phyloP scores from a whole-genome alignment of 2,888 invertebrate genomes.

The Watsonalla binaria region DNA sequence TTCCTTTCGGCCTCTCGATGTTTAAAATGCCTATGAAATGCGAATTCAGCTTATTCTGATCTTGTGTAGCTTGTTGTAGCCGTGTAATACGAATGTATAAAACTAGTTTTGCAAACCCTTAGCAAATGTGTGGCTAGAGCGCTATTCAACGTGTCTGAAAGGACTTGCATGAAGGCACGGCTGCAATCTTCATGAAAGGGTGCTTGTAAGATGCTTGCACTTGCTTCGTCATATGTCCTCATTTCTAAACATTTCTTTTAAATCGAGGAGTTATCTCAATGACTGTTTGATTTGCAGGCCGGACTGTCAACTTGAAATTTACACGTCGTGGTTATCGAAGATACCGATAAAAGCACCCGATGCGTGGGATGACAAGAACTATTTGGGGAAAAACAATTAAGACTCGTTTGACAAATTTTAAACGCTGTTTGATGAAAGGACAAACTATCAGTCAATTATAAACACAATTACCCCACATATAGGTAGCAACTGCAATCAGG shows the following conservation, averaged over 20 bases:
- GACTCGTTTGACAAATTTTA: neutral
- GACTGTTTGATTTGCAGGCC: constrained; percentile 35
- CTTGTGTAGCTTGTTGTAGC: no score
- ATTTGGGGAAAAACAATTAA: constrained; percentile 22
- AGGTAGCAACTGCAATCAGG: no score
- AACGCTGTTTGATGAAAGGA: no score
- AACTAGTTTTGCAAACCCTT: neutral
- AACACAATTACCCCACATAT: no score
- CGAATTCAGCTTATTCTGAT: no score
- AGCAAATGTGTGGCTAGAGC: neutral
- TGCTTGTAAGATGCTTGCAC: constrained; percentile 8
- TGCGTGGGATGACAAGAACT: constrained; percentile 52
- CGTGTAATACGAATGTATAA: neutral
- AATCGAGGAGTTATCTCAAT: constrained; percentile 4
- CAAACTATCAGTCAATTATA: neutral
- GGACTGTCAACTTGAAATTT: constrained; percentile 64
- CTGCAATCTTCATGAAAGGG: constrained; percentile 16
- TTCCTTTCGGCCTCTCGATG: no score
- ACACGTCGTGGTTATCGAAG: constrained; percentile 53
- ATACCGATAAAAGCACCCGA: constrained; percentile 50
- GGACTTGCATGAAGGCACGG: constrained; percentile 1
- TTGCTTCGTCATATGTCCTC: constrained; percentile 6
- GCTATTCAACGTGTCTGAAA: constrained; percentile 5
- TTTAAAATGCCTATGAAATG: no score
- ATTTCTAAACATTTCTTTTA: constrained; percentile 10